Base-by-base conservation (phyloP, 1,140 invertebrate genomes). In the Parapsyche elsis region DNA sequence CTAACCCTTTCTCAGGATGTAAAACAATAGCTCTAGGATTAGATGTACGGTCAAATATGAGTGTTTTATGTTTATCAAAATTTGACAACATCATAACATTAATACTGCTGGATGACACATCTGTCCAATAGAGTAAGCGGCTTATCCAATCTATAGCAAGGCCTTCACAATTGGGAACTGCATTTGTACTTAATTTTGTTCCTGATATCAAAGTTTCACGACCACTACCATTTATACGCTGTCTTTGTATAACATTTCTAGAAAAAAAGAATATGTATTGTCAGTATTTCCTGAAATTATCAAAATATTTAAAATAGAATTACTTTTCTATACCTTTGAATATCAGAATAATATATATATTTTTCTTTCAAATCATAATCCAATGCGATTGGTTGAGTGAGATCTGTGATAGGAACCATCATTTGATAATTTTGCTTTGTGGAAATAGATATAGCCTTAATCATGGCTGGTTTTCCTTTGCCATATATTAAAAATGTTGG, bases 51-150 rank as follows among this genome's bases (percentile, higher is more conserved):
- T 89, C 89, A 73, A 87, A 84, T 10, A 93, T 85, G 46, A 94
- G 86, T 45, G 90, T 89, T 84, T 90, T 90, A 14, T 88, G 86
- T 59, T 89, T 86, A 23, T 86, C 85, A 1, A 89, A 84, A 84
- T 91, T 89, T 30, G 89, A 86, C 71, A 95, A 84, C 26, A 89
- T 89, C 19, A 92, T 90, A 30, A 94, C 93, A 84, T 89, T 91
- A 82, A 95, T 91, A 9, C 88, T 87, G 5, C 90, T 89, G 78
- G 90, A 86, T 53, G 90, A 90, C 84, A 92, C 91, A 87, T 94
- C 94, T 59, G 94, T 93, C 94, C 94, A 97, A 88, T 96, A 97
- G 38, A 97, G 84, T 86, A 96, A 95, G 44, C 92, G 88, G 59
- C 92, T 91, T 85, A 95, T 91, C 93, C 94, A 95, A 87, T 97